Evolutionary conservation across 2,797 vertebrate species (phyloP), one percentile per base, ranked within the genome.

Genomic region (Bovichtus variegatus): DNA sequence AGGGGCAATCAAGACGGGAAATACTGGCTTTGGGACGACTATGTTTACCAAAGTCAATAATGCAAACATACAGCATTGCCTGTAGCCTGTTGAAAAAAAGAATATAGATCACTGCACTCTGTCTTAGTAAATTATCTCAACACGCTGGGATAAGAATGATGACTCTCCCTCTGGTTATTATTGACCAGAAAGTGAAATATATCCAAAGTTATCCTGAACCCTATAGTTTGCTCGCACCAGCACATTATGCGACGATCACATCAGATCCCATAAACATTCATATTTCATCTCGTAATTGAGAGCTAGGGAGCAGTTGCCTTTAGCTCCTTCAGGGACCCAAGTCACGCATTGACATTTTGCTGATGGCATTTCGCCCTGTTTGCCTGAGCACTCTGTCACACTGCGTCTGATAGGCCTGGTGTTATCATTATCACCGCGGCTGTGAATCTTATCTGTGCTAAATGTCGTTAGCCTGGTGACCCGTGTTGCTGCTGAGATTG

Each of bases 271-370:
- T 55, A 65, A 80, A 79, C 71, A 81, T 87, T 91, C 75, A 84
- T 80, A 78, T 83, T 82, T 80, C 72, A 87, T 87, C 79, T 73
- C 23, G 3, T 89, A 89, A 90, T 87, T 89, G 81, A 85, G 71
- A 89, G 66, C 57, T 38, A 11, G 54, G 69, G 78, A 83, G 75
- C 74, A 59, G 57, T 81, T 38, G 43, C 84, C 74, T 79, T 85
- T 43, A 59, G 76, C 67, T 79, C 61, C 74, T 84, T 87, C 81
- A 82, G 82, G 81, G 77, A 90, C 82, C 79, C 88, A 65, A 90
- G 90, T 93, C 92, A 91, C 85, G 77, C 73, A 2, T 41, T 94
- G 91, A 92, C 91, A 94, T 95, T 94, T 94, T 71, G 84, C 90
- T 87, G 87, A 91, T 93, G 85, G 82, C 90, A 84, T 92, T 91